These are phyloP conservation scores for Patella caerulea DNA, from an alignment of 2,888 invertebrate species.

Conservation along the genomic window DNA sequence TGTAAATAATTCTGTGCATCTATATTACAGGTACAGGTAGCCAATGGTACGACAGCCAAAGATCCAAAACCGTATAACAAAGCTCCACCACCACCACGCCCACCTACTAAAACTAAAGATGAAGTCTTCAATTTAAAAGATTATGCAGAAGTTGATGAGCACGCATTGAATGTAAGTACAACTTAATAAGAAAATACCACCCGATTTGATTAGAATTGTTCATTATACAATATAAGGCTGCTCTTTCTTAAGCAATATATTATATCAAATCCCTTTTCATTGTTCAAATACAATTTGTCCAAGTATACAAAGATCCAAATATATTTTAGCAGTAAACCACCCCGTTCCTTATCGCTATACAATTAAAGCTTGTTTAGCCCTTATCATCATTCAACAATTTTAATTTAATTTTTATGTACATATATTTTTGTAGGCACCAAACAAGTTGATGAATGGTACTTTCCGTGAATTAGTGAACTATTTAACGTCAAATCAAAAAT, in stretches of 20 bases:
- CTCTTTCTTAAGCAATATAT: too few species aligned
- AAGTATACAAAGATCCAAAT: too few species aligned
- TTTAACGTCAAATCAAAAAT: slow-evolving; percentile 42
- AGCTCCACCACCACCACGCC: slow-evolving; percentile 52
- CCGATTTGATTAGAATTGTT: too few species aligned
- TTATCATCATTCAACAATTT: background rate
- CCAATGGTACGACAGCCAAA: background rate
- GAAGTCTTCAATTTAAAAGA: slow-evolving; percentile 51
- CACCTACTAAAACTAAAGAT: slow-evolving; percentile 49
- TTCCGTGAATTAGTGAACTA: slow-evolving; percentile 58
- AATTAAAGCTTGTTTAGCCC: too few species aligned
- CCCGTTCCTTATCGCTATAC: too few species aligned
- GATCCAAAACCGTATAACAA: slow-evolving; percentile 10
- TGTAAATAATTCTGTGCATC: too few species aligned
- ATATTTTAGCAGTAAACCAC: too few species aligned
- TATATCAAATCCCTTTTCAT: too few species aligned
- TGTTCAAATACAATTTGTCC: too few species aligned
- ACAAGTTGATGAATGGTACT: slow-evolving; percentile 47
- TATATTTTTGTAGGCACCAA: slow-evolving; percentile 45
- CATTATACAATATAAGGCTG: background rate
- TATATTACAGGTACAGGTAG: background rate
- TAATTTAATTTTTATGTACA: background rate
- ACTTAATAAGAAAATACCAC: background rate
- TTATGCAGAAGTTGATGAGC: slow-evolving; percentile 54
- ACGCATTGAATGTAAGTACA: slow-evolving; percentile 50